A percentile compares a stretch with the other conserved stretches of the same genome.
phyloP scores from a whole-genome alignment of 2,113 vertebrate genomes.

The Mesoclemmys tuberculata region DNA sequence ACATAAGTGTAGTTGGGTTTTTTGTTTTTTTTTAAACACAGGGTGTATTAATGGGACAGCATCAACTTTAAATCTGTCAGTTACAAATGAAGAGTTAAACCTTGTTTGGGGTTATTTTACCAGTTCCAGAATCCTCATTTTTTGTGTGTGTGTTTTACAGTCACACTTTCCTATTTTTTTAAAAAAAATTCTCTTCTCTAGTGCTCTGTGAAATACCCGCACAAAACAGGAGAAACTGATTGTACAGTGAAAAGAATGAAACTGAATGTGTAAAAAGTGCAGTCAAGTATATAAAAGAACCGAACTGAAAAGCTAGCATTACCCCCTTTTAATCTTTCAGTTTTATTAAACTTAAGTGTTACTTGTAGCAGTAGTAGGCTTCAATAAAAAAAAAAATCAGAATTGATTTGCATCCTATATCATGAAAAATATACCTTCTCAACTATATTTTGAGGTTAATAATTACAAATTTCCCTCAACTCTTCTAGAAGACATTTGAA shows the following conservation, averaged over 20 bases:
- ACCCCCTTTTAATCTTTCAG: not conserved
- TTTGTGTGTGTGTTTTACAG: not conserved
- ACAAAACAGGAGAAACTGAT: not conserved
- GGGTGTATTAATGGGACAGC: not conserved
- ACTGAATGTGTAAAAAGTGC: not conserved
- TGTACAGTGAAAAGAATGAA: not conserved
- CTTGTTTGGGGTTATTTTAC: not conserved
- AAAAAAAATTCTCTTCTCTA: not conserved
- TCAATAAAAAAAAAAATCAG: not conserved
- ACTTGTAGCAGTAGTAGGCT: not conserved
- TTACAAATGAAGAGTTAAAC: not conserved
- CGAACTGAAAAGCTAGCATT: not conserved
- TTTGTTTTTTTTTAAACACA: not conserved
- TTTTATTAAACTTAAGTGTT: not conserved
- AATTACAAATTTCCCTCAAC: not conserved
- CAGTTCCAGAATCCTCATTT: not conserved
- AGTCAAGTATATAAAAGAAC: not conserved
- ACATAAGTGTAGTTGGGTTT: not conserved
- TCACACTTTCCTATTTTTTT: not conserved
- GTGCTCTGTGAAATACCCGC: not conserved
- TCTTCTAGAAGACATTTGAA: not conserved
- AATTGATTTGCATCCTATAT: not conserved
- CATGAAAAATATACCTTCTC: not conserved
- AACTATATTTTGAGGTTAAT: not conserved
- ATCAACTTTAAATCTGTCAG: not conserved